Base-by-base conservation (phyloP, 2,113 vertebrate species). In the Embiotoca jacksoni region DNA sequence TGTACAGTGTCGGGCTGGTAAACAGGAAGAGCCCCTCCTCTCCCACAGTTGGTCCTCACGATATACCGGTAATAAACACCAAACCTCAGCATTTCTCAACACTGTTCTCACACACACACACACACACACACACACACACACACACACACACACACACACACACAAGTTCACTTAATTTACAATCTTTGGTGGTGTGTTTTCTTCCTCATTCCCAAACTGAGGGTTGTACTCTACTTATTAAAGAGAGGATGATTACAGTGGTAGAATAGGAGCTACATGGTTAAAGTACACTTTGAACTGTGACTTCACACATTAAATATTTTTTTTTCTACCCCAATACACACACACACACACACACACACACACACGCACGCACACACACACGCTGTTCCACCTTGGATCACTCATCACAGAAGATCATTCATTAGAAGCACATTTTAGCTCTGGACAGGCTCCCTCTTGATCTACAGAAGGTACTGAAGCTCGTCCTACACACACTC, bases 31-130 rank as follows among this genome's bases (percentile, higher is more conserved):
- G 64, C 79, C 75, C 71, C 78, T 82, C 69, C 71, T 74, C 81
- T 81, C 85, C 36, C 71, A 76, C 75, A 61, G 71, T 68, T 47
- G 7, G 23, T 87, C 89, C 89, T 92, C 87, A 88, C 84, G 82
- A 84, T 76, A 41, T 47, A 90, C 76, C 75, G 54, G 81, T 85
- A 87, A 87, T 83, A 87, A 89, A 92, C 85, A 88, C 80, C 46
- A 81, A 90, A 86, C 77, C 77, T 88, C 90, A 86, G 83, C 87
- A 91, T 90, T 91, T 82, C 88, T 87, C 58, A 14, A 63, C 66
- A 75, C 47, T 13, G 33, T 81, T 69, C 61, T 75, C 76, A 65
- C 76, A 58, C 71, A 83, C 75, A 71, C 35, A 72, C 14, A 67
- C 55, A 46, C 78, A 82, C 59, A 23, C 23, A 23, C 23, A 23